Evolutionary conservation across 2,797 vertebrate genomes (phyloP), one percentile per base, ranked within the genome.

Genomic region (Amniataba percoides): DNA sequence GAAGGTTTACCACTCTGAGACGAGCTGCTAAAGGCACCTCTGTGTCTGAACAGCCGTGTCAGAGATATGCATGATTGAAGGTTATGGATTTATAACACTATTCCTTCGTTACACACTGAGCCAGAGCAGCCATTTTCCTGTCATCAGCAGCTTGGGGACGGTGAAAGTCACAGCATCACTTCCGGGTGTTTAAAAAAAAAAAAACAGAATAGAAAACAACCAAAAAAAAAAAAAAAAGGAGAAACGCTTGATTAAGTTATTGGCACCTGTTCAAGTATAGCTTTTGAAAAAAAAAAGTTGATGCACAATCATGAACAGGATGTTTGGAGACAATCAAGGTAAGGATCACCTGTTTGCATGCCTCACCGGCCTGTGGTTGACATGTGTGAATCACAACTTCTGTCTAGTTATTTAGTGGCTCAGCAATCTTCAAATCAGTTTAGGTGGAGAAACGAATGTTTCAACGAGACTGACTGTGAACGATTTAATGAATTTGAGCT

Each of bases 111-210:
- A n/a, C 40, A 42, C 27, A 72, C 74, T 79, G 77, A 36, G 34
- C 72, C 66, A 73, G 43, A 72, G 84, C 71, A 77, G 82, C 89
- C 86, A 88, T 90, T 88, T 91, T 83, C 48, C 68, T 56, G 18
- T 70, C 71, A 78, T 45, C 40, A 11, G 72, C 51, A 56, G 70
- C 56, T 58, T 80, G 74, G 62, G 66, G 68, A 77, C 53, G 53
- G 31, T 46, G 36, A 86, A 60, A 72, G 58, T 88, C 58, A 74
- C 65, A 73, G 12, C 40, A 66, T 61, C 25, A 82, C 76, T 71
- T 87, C 76, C 19, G 23, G 60, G 25, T 53, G 36, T 71, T 31
- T 2, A 31, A 31, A 31, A 3, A 57, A 42, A 57, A 51, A 57
- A 25, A 42, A 43, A n/a, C n/a, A n/a, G n/a, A n/a, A n/a, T n/a